Evolutionary conservation across 2,888 invertebrate species (phyloP).

Genomic region (Coleophora flavipennella): DNA sequence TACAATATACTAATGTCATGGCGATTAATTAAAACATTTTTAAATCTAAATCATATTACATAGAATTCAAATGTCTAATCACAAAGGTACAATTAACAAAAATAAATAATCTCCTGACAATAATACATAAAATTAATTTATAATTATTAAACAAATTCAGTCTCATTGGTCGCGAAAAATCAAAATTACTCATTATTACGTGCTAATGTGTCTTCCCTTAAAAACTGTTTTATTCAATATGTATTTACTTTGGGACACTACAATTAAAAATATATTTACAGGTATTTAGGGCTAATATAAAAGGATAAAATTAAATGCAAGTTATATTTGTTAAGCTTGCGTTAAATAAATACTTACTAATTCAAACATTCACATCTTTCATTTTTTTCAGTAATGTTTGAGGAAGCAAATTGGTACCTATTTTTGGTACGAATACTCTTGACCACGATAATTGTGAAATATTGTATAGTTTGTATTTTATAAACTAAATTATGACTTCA

Average conservation of each 20-base stretch:
- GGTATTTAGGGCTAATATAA: neutral
- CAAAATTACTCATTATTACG: conserved; percentile 29
- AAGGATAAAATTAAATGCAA: conserved; percentile 16
- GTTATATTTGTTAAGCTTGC: conserved; percentile 3
- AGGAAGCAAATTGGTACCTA: too few species aligned
- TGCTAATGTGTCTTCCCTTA: conserved; percentile 47
- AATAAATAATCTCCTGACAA: conserved; percentile 59
- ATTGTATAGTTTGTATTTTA: too few species aligned
- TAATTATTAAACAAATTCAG: conserved; percentile 66
- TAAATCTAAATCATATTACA: conserved; percentile 11
- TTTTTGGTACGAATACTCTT: too few species aligned
- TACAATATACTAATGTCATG: conserved; percentile 21
- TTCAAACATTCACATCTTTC: too few species aligned
- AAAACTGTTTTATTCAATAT: conserved; percentile 23
- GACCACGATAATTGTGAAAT: too few species aligned
- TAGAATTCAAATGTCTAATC: conserved; percentile 22
- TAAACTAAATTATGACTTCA: too few species aligned
- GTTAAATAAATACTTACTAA: too few species aligned
- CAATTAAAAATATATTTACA: too few species aligned
- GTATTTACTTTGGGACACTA: neutral
- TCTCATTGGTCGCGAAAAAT: conserved; percentile 64
- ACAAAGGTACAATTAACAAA: conserved; percentile 26
- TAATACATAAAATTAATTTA: conserved; percentile 24
- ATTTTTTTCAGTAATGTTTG: too few species aligned
- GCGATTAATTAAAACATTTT: conserved; percentile 20